These are phyloP conservation scores for Xanthia togata DNA, from an alignment of 2,888 invertebrate genomes.

Conservation along the genomic window DNA sequence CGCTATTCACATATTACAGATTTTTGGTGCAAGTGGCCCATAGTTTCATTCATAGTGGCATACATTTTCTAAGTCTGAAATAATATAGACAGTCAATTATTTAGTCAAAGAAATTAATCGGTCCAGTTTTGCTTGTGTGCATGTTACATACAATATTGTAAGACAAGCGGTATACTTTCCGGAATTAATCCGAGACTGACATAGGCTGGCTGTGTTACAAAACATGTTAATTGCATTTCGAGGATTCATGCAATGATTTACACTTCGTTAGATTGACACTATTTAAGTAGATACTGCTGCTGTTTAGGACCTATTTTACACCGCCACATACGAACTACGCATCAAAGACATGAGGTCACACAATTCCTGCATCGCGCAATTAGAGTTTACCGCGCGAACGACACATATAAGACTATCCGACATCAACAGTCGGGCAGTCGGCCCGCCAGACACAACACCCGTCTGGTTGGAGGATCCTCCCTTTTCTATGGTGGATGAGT, in stretches of 20 bases:
- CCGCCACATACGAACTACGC: no score
- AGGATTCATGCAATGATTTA: neutral
- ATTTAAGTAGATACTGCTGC: neutral
- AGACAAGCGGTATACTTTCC: conserved; percentile 12
- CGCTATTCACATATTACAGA: neutral
- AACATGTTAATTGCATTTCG: conserved; percentile 12
- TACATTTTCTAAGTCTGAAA: neutral
- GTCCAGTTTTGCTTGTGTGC: neutral
- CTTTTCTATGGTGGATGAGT: no score
- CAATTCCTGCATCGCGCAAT: no score
- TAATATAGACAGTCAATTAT: conserved; percentile 4
- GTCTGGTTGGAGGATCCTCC: no score
- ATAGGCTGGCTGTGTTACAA: conserved; percentile 33
- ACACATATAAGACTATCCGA: no score
- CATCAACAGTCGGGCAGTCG: no score
- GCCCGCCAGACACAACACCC: no score
- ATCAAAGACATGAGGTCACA: no score
- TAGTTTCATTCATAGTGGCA: neutral
- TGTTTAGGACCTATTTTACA: neutral
- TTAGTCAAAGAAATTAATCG: neutral
- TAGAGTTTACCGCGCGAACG: no score
- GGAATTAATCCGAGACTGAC: neutral
- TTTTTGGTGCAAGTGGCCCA: neutral
- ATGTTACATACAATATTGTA: conserved; percentile 4
- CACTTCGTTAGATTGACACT: conserved; percentile 2